phyloP scores from a whole-genome alignment of 2,797 vertebrate genomes.

The Dendrocincla tyrannina region DNA sequence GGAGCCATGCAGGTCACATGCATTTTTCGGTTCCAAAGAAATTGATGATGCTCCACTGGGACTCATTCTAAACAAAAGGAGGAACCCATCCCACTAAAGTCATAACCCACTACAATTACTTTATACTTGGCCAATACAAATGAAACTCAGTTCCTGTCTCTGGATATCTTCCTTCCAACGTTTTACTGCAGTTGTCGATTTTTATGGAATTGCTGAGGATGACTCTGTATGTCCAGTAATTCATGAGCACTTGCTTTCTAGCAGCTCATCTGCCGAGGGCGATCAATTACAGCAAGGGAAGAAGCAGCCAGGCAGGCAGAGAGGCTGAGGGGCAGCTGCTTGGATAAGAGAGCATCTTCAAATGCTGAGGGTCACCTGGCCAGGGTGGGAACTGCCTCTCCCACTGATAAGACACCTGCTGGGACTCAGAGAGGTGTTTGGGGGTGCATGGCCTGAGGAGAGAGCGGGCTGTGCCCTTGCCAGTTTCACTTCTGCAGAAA shows the following conservation, averaged over 20 bases:
- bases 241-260: not conserved
- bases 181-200: not conserved
- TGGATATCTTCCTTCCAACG: not conserved
- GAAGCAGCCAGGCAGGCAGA: not conserved
- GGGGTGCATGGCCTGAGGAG: accelerated
- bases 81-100: slow-evolving; percentile 22
- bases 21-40: slow-evolving; percentile 32
- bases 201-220: not conserved
- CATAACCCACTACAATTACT: not conserved
- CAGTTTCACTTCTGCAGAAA: slow-evolving; percentile 39
- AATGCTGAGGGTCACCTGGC: not conserved
- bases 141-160: not conserved
- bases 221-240: not conserved
- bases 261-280: not conserved
- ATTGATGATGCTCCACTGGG: not conserved
- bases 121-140: not conserved
- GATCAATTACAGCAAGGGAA: not conserved
- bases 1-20: not conserved
- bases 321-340: not conserved
- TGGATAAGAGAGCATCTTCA: not conserved
- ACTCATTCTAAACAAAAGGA: slow-evolving; percentile 46
- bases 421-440: not conserved
- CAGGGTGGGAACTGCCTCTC: not conserved
- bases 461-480: not conserved
- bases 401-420: not conserved